A percentile compares a stretch with the other conserved stretches of the same genome.
Evolutionary conservation across 2,888 invertebrate species (phyloP).

Genomic region (Homarus gammarus): DNA sequence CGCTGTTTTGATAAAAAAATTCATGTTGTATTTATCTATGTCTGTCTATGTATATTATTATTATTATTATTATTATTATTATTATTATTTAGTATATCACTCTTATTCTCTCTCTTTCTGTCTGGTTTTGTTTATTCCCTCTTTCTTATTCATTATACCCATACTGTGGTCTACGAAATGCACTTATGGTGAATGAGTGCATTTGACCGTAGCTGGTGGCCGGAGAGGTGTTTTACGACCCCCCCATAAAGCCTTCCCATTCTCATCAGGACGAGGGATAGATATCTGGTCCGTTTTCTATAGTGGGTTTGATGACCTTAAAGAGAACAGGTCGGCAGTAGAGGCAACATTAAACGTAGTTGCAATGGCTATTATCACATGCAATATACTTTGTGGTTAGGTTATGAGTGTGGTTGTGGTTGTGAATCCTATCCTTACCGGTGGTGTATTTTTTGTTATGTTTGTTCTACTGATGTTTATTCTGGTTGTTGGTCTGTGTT

Average conservation of each 20-base stretch:
- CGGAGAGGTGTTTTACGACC: neutral
- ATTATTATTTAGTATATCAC: too few species aligned
- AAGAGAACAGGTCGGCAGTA: slow-evolving; percentile 33
- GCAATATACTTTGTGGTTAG: too few species aligned
- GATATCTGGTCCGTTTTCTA: slow-evolving; percentile 47
- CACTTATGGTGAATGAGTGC: neutral
- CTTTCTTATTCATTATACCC: neutral
- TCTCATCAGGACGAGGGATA: slow-evolving; percentile 41
- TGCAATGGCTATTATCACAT: neutral
- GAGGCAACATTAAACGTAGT: slow-evolving; percentile 17
- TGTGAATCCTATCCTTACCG: neutral
- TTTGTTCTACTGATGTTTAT: neutral
- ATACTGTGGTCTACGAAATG: neutral
- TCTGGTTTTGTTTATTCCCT: neutral
- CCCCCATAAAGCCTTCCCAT: slow-evolving; percentile 52
- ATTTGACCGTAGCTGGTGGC: neutral
- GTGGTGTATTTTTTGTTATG: neutral
- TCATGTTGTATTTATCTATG: too few species aligned
- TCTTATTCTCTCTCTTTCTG: neutral
- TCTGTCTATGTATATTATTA: too few species aligned
- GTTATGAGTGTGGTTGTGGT: too few species aligned
- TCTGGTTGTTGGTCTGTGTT: too few species aligned
- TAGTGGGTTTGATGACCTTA: slow-evolving; percentile 32
- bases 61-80: too few species aligned
- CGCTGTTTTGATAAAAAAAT: too few species aligned